Base-by-base conservation (phyloP, 1,140 invertebrate species). In the Pemphigus obesinymphae region DNA sequence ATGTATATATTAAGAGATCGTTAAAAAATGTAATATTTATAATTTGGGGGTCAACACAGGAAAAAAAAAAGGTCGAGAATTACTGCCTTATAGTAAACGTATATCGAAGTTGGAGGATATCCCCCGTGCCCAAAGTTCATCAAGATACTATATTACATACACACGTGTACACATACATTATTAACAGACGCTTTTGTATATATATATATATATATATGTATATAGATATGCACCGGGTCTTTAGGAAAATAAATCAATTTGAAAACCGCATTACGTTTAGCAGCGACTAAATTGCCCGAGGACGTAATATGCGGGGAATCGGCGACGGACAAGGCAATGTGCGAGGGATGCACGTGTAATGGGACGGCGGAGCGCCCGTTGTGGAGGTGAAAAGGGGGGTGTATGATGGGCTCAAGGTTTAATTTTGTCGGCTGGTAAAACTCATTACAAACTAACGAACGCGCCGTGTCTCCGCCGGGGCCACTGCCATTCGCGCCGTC, bases 361-460 rank as follows among this genome's bases (percentile, higher is more conserved):
- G 13, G 3, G 55, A 45, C 43, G 48, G 20, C 15, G 48, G 11
- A 23, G 43, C 17, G 2, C 29, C 6, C 37, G n/a, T 6, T 13
- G n/a, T n/a, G 23, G 5, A 15, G n/a, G 26, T 48, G 17, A 10
- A 23, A 37, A 72, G 23, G 55, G 37, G 26, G 5, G 72, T 48
- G 20, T 61, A 61, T 20, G 58, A 61, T 61, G 72, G 31, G 11
- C 23, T 50, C 17, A 11, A 26, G 23, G 76, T 80, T 80, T 80
- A 80, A 80, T 80, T 80, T 61, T 80, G 76, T 61, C 53, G 53
- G 37, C 76, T 80, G 37, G 76, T 55, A 63, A 80, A 80, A 80
- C 76, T 80, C 76, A 80, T 80, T 80, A 80, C 53, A 29, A 80
- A 80, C 76, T 80, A 63, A 80, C 55, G 55, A 80, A 80, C 76